Evolutionary conservation across 2,797 vertebrate genomes (phyloP).

Genomic region (Tauraco hartlaubi): DNA sequence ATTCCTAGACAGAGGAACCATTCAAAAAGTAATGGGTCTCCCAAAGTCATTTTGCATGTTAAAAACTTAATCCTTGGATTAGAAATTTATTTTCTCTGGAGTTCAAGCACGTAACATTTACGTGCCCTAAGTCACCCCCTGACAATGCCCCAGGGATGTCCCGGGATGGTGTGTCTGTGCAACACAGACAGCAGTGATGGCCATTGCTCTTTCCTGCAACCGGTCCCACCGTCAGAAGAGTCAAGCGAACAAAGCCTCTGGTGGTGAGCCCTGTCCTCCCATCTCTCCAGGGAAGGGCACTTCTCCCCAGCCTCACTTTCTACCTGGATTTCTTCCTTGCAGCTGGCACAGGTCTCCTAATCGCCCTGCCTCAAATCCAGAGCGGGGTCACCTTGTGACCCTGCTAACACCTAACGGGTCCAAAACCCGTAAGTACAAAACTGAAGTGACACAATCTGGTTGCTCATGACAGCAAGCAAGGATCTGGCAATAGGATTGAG

Average conservation of each 20-base stretch:
- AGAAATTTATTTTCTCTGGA: neutral
- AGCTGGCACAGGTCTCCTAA: neutral
- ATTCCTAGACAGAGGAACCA: neutral
- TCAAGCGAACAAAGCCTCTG: neutral
- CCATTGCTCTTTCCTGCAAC: neutral
- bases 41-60: neutral
- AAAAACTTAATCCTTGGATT: neutral
- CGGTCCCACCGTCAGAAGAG: neutral
- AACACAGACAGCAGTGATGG: rapidly evolving
- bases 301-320: neutral
- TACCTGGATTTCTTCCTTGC: neutral
- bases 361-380: neutral
- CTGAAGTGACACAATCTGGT: neutral
- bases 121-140: neutral
- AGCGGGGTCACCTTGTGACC: neutral
- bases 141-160: rapidly evolving
- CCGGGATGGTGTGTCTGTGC: rapidly evolving
- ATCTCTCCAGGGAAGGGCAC: neutral
- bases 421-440: neutral
- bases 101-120: neutral
- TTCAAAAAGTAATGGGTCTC: neutral
- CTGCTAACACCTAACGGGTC: neutral
- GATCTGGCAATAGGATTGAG: neutral
- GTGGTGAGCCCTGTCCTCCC: neutral
- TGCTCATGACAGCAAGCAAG: neutral